A percentile compares a stretch with the other conserved stretches of the same genome.
phyloP scores from a whole-genome alignment of 2,113 vertebrate genomes.

The Zingel zingel region DNA sequence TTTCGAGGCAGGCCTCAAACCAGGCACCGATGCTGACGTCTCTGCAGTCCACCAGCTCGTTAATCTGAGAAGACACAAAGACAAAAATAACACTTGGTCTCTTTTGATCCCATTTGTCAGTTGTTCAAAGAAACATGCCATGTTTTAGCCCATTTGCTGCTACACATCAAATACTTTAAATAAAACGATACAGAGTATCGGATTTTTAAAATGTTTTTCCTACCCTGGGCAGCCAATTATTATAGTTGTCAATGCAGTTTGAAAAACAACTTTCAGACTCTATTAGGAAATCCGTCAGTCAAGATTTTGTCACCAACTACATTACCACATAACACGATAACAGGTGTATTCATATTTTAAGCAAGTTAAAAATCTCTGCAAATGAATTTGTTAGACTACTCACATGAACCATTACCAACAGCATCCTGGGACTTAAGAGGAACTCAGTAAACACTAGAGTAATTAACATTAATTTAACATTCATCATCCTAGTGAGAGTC shows the following conservation, averaged over 20 bases:
- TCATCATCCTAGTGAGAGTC: not conserved
- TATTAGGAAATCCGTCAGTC: not conserved
- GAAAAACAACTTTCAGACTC: constrained; percentile 1
- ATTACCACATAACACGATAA: not conserved
- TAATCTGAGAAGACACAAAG: constrained; percentile 86
- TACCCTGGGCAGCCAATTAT: not conserved
- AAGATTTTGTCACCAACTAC: not conserved
- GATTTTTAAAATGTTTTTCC: not conserved
- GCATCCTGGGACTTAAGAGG: not conserved
- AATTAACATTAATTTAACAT: not conserved
- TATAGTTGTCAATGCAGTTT: not conserved
- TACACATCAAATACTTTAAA: not conserved
- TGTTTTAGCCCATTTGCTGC: not conserved
- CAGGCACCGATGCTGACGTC: constrained; percentile 95
- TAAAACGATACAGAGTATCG: not conserved
- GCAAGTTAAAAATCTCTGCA: not conserved
- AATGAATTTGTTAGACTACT: not conserved
- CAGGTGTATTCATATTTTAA: not conserved
- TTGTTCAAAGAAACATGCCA: not conserved
- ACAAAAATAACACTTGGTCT: constrained; percentile 39
- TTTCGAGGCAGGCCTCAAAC: constrained; percentile 97
- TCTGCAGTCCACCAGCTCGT: constrained; percentile 98
- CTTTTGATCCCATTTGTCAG: not conserved
- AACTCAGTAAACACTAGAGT: not conserved
- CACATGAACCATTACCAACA: not conserved